phyloP scores from a whole-genome alignment of 1,140 invertebrate species.

The Liolophura sinensis region DNA sequence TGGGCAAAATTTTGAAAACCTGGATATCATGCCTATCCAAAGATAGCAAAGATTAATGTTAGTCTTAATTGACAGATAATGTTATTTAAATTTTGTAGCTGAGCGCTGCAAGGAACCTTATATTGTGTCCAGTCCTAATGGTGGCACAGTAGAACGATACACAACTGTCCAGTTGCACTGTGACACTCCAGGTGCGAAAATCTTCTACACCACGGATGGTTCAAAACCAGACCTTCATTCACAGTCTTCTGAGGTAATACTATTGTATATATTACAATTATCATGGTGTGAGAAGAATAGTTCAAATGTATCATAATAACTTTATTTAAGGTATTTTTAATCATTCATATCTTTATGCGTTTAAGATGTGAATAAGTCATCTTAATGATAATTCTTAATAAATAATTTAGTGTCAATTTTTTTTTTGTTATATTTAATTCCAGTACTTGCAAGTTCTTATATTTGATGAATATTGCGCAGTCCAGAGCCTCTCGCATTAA shows the following conservation, averaged over 20 bases:
- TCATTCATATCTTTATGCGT: too few relatives aligned
- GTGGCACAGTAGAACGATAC: conserved; percentile 40
- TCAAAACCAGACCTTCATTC: conserved; percentile 42
- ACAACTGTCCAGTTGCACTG: conserved; percentile 33
- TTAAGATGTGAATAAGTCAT: too few relatives aligned
- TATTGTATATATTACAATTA: too few relatives aligned
- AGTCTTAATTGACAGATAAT: conserved; percentile 4
- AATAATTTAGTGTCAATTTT: too few relatives aligned
- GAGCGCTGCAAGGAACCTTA: conserved; percentile 36
- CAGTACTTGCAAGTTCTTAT: too few relatives aligned
- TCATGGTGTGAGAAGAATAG: too few relatives aligned
- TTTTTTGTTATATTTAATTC: too few relatives aligned
- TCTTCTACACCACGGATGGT: conserved; percentile 57
- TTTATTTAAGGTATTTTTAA: conserved; percentile 11
- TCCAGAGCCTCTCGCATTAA: too few relatives aligned
- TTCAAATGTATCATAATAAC: conserved; percentile 1
- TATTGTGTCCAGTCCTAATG: conserved; percentile 28
- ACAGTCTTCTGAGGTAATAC: conserved; percentile 37
- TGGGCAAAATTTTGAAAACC: background rate
- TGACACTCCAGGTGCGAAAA: conserved; percentile 41
- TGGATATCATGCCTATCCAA: background rate
- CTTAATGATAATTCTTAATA: too few relatives aligned
- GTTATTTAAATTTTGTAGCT: conserved; percentile 18
- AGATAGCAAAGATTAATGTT: background rate
- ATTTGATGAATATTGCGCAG: too few relatives aligned